A percentile compares a stretch with the other conserved stretches of the same genome.
phyloP scores from a whole-genome alignment of 2,888 invertebrate genomes.

The Caenorhabditis sp. region DNA sequence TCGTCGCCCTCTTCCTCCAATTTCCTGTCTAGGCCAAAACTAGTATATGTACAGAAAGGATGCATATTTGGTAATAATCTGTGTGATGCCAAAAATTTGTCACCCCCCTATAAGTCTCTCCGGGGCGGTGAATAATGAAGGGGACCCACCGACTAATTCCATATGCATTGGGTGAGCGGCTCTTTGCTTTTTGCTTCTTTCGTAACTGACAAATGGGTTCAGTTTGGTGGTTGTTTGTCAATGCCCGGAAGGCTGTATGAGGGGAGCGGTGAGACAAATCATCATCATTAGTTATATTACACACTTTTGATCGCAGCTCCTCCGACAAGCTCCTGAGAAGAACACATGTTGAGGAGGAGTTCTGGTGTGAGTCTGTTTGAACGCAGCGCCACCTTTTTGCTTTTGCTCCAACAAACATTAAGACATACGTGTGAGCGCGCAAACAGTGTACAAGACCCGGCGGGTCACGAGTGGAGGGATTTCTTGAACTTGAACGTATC shows the following conservation, averaged over 20 bases:
- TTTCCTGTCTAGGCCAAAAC: conserved; percentile 23
- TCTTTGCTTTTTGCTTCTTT: background rate
- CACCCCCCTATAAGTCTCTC: background rate
- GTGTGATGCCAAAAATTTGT: too few relatives aligned
- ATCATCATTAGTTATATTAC: conserved; percentile 36
- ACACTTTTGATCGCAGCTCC: conserved; percentile 28
- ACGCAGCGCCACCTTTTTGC: conserved; percentile 31
- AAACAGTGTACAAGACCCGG: conserved; percentile 15
- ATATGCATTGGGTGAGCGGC: conserved; percentile 45
- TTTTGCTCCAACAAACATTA: conserved; percentile 30
- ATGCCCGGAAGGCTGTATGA: background rate
- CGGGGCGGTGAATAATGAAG: conserved; percentile 19
- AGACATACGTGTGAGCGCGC: conserved; percentile 12
- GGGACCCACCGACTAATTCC: conserved; percentile 26
- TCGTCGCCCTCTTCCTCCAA: too few relatives aligned
- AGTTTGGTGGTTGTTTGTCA: background rate
- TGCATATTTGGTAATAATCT: conserved; percentile 25
- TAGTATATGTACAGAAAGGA: conserved; percentile 15
- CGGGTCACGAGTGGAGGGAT: conserved; percentile 12
- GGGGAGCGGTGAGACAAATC: conserved; percentile 8
- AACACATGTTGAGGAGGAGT: conserved; percentile 37
- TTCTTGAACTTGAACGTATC: background rate
- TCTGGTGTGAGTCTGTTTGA: conserved; percentile 24
- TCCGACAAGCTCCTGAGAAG: conserved; percentile 1
- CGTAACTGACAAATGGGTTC: conserved; percentile 26